phyloP scores from a whole-genome alignment of 2,113 vertebrate species.

The Seriola aureovittata region DNA sequence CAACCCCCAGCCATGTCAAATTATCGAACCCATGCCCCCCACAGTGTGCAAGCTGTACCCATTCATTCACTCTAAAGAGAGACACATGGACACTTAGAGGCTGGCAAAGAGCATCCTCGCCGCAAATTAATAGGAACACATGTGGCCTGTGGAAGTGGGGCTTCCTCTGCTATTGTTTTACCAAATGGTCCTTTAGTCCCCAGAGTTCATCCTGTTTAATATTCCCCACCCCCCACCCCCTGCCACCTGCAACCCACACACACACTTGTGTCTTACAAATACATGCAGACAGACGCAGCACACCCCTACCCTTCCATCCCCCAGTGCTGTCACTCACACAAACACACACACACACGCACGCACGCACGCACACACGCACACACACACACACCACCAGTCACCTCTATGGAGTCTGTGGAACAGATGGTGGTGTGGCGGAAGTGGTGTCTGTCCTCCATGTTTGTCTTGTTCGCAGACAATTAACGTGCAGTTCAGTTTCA shows the following conservation, averaged over 20 bases:
- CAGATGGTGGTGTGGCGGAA: conserved; percentile 83
- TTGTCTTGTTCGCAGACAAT: conserved; percentile 83
- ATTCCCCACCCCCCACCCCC: conserved; percentile 44
- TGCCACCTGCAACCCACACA: conserved; percentile 50
- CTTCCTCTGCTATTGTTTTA: conserved; percentile 77
- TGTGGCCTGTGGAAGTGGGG: conserved; percentile 73
- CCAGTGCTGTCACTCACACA: conserved; percentile 31
- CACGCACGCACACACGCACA: conserved; percentile 27
- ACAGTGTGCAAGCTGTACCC: conserved; percentile 74
- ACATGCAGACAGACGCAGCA: conserved; percentile 46
- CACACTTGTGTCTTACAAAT: conserved; percentile 23
- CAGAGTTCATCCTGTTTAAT: conserved; percentile 61
- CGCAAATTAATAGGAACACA: conserved; percentile 75
- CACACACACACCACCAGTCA: conserved; percentile 51
- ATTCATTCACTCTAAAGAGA: conserved; percentile 72
- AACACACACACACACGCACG: conserved; percentile 37
- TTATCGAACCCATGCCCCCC: conserved; percentile 66
- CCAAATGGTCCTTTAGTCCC: conserved; percentile 75
- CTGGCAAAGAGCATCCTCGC: conserved; percentile 72
- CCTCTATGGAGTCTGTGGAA: conserved; percentile 67
- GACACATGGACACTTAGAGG: conserved; percentile 68
- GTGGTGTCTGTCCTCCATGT: conserved; percentile 78
- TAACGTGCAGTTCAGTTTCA: conserved; percentile 43
- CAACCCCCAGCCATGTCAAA: conserved; percentile 62
- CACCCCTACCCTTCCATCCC: conserved; percentile 31